Conservation (phyloP, 2,888 invertebrate species). For the Drosophila mettleri region DNA sequence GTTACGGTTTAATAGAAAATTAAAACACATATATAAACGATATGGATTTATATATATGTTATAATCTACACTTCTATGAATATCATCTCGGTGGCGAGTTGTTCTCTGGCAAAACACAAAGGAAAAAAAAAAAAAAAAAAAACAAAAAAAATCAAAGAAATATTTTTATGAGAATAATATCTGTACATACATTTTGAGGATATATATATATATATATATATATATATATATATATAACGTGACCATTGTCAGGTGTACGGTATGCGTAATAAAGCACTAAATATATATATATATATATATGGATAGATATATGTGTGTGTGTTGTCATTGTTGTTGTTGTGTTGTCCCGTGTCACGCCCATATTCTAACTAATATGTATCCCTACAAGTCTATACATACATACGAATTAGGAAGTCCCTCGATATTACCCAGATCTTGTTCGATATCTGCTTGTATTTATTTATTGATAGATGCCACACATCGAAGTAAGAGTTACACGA, state of each 20-base stretch:
- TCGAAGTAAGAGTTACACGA: slow-evolving; percentile 30
- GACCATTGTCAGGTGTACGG: slow-evolving; percentile 53
- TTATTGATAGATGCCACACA: slow-evolving; percentile 28
- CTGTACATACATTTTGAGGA: slow-evolving; percentile 71
- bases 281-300: slow-evolving; percentile 3
- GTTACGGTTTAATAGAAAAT: slow-evolving; percentile 51
- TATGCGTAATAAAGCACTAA: slow-evolving; percentile 32
- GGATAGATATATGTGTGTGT: neutral
- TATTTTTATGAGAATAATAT: slow-evolving; percentile 57
- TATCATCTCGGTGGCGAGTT: slow-evolving; percentile 79
- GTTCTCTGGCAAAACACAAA: slow-evolving; percentile 66
- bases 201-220: slow-evolving; percentile 2
- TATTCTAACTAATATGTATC: slow-evolving; percentile 51
- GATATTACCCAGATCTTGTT: slow-evolving; percentile 25
- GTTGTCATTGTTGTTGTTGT: slow-evolving; percentile 1
- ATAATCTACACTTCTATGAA: slow-evolving; percentile 65
- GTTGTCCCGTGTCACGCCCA: slow-evolving; percentile 49
- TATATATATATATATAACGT: slow-evolving; percentile 43
- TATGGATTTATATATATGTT: slow-evolving; percentile 23
- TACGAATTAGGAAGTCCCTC: slow-evolving; percentile 52
- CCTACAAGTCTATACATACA: slow-evolving; percentile 35
- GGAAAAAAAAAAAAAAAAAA: slow-evolving; percentile 23
- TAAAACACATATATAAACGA: slow-evolving; percentile 35
- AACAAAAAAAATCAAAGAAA: neutral
- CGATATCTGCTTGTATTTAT: slow-evolving; percentile 17